Conservation (phyloP, 2,113 vertebrate species). For the Casuarius casuarius region DNA sequence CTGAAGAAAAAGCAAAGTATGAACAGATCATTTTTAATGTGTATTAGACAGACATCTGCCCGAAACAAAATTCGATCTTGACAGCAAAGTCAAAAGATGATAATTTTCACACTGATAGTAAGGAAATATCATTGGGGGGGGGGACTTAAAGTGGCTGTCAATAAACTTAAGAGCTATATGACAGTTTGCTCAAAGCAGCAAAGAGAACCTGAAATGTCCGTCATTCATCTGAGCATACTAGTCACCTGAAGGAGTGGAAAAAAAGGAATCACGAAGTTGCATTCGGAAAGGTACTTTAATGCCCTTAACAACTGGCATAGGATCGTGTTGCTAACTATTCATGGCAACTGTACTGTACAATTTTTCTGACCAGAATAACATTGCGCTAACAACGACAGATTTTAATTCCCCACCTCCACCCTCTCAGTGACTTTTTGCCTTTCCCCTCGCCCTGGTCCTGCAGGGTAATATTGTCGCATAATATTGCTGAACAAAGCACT, state of each 20-base stretch:
- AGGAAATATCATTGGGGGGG: not conserved
- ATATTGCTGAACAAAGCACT: not conserved
- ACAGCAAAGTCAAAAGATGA: not conserved
- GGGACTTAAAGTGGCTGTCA: not conserved
- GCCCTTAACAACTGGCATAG: not conserved
- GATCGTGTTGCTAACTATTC: not conserved
- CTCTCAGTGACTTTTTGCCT: not conserved
- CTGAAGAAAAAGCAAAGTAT: not conserved
- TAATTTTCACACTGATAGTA: not conserved
- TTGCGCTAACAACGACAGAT: not conserved
- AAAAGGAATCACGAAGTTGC: not conserved
- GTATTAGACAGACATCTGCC: not conserved
- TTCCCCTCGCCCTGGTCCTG: not conserved
- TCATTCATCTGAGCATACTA: not conserved
- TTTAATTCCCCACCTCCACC: not conserved
- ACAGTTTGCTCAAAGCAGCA: not conserved
- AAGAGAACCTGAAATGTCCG: not conserved
- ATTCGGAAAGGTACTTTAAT: not conserved
- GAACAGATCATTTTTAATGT: not conserved
- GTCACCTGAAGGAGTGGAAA: not conserved
- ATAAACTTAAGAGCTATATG: not conserved
- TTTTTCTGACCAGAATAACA: not conserved
- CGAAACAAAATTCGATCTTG: not conserved
- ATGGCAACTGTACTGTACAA: not conserved
- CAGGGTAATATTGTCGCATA: not conserved